These are phyloP conservation scores for Ariopsis seemanni DNA, from an alignment of 2,113 vertebrate species.

Conservation along the genomic window DNA sequence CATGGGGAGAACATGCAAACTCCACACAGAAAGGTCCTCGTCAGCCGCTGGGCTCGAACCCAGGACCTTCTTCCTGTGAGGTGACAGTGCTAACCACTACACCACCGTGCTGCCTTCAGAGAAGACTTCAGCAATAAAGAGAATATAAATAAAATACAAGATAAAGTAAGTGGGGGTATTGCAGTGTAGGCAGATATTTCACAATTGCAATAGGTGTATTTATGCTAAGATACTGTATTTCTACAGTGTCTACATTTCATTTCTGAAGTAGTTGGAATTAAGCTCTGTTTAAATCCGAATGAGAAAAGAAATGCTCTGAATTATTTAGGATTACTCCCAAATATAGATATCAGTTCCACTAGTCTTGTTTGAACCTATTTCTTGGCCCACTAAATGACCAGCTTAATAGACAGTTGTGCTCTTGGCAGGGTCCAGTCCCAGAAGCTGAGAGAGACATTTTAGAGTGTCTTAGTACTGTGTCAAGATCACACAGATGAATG, in stretches of 20 bases:
- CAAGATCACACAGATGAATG: constrained; percentile 58
- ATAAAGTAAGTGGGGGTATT: no score
- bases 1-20: no score
- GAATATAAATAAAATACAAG: no score
- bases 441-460: constrained; percentile 37
- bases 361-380: constrained; percentile 21
- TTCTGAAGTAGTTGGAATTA: neutral
- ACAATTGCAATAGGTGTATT: no score
- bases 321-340: neutral
- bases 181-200: no score
- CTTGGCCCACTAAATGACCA: constrained; percentile 37
- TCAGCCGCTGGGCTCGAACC: no score
- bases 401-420: constrained; percentile 29
- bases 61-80: no score
- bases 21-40: no score
- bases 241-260: neutral
- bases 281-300: neutral
- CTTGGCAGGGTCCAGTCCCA: constrained; percentile 44
- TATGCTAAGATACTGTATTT: neutral
- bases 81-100: no score
- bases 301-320: neutral
- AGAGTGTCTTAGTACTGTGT: constrained; percentile 49
- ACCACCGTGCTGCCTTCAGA: no score
- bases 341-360: constrained; percentile 32
- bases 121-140: no score